Percentiles rank a stretch among this genome's conserved stretches.
phyloP scores from a whole-genome alignment of 2,113 vertebrate species.

The Pachyramphus minor region DNA sequence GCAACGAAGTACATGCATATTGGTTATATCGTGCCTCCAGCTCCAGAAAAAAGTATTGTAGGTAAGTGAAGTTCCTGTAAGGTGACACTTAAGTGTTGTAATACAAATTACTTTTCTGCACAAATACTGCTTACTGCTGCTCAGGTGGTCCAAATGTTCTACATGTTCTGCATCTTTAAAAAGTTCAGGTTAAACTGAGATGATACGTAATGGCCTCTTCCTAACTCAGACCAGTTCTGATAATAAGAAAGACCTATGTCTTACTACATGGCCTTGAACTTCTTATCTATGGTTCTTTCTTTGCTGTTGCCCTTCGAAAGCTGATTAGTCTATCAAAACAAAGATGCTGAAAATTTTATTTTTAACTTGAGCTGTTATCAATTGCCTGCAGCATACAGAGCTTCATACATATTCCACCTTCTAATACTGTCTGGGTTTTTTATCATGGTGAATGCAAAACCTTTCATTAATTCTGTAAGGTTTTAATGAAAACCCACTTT shows the following conservation, averaged over 20 bases:
- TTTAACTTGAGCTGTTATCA: neutral
- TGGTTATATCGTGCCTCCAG: slow-evolving; percentile 94
- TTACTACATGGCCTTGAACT: neutral
- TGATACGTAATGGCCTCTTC: neutral
- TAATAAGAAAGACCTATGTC: neutral
- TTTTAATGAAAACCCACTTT: neutral
- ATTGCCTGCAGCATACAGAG: neutral
- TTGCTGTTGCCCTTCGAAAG: neutral
- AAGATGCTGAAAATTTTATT: neutral
- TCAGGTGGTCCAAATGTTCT: neutral
- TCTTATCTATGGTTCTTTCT: neutral
- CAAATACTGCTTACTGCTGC: neutral
- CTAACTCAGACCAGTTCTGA: neutral
- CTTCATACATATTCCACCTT: neutral
- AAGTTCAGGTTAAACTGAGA: neutral
- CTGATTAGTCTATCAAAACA: neutral
- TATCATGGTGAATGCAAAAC: neutral
- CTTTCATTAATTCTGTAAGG: neutral
- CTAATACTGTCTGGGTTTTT: neutral
- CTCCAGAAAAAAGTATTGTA: slow-evolving; percentile 99
- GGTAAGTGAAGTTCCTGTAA: slow-evolving; percentile 77
- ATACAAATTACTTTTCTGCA: neutral
- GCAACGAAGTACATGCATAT: slow-evolving; percentile 92
- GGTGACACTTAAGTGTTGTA: neutral
- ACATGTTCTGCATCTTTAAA: neutral